phyloP scores from a whole-genome alignment of 2,888 invertebrate species.

The Drosophila robusta region DNA sequence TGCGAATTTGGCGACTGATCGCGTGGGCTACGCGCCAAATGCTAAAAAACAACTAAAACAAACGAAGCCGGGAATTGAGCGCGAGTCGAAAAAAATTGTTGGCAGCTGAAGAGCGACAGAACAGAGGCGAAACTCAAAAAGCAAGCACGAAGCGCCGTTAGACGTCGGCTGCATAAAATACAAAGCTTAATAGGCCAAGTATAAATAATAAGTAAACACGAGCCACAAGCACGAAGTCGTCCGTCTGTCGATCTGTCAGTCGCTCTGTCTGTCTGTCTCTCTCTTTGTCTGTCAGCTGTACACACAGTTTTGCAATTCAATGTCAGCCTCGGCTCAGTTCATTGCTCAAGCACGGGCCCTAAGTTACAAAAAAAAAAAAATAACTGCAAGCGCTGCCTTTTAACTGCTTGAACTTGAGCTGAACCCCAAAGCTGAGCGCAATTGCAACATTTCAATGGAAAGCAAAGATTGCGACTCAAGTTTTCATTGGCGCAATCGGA shows the following conservation, averaged over 20 bases:
- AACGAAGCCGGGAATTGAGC: conserved; percentile 59
- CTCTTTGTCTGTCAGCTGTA: conserved; percentile 22
- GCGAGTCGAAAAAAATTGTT: conserved; percentile 34
- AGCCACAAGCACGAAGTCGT: conserved; percentile 23
- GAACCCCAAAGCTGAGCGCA: conserved; percentile 41
- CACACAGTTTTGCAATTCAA: conserved; percentile 40
- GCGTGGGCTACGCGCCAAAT: conserved; percentile 57
- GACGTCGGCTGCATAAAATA: conserved; percentile 53
- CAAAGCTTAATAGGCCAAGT: conserved; percentile 39
- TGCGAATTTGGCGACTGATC: conserved; percentile 46
- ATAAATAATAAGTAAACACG: conserved; percentile 37
- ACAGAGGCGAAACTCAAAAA: conserved; percentile 38
- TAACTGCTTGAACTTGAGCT: conserved; percentile 47
- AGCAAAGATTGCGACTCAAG: conserved; percentile 24
- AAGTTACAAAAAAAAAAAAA: conserved; percentile 9
- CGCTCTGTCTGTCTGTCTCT: conserved; percentile 14
- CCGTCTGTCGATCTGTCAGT: conserved; percentile 6
- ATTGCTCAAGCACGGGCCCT: conserved; percentile 55
- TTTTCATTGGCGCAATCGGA: conserved; percentile 30
- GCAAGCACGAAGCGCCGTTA: conserved; percentile 58
- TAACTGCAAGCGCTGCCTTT: conserved; percentile 48
- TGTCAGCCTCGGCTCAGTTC: conserved; percentile 41
- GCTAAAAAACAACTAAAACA: conserved; percentile 68
- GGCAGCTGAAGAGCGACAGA: conserved; percentile 19
- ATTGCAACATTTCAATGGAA: conserved; percentile 50